Evolutionary conservation across 2,797 vertebrate genomes (phyloP), one percentile per base, ranked within the genome.

Genomic region (Masticophis lateralis): DNA sequence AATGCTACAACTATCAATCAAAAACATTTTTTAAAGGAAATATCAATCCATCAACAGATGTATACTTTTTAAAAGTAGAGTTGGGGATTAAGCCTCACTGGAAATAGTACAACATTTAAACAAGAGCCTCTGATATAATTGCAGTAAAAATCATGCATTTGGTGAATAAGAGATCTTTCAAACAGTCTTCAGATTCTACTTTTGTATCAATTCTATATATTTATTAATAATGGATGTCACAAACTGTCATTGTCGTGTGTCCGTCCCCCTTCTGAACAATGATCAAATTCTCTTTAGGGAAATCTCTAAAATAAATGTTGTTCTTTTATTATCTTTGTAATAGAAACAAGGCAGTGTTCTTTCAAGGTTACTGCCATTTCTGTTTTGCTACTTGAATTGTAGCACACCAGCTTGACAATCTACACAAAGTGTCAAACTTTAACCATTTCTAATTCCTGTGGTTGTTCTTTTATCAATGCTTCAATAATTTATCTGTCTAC

Each of bases 401-500:
- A 83, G 51, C 88, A 56, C 6, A 56, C 2, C 32, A 79, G n/a
- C 14, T 61, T 0, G 47, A 43, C 5, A 56, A 53, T 4, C 11
- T 90, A 89, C 86, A 90, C 0, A 56, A 91, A 95, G 92, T 92
- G 43, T 88, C 91, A 89, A 94, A 86, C 86, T 66, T 51, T 51
- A 51, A 83, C 91, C 12, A 83, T 92, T 61, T 89, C 87, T 79
- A 91, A 56, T 93, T 91, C 53, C 51, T 43, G 86, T 51, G 22
- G 27, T 28, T 59, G 37, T 57, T 37, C 37, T 37, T 51, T 53
- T 51, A 11, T n/a, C 59, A 91, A 14, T 86, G 51, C 22, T n/a
- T 57, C 10, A 83, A 28, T 5, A 63, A n/a, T 16, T 86, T 51
- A 55, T 53, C 55, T 7, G 55, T 16, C 47, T 88, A 79, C 11